phyloP scores from a whole-genome alignment of 2,888 invertebrate species.

The Eurytoma californica region DNA sequence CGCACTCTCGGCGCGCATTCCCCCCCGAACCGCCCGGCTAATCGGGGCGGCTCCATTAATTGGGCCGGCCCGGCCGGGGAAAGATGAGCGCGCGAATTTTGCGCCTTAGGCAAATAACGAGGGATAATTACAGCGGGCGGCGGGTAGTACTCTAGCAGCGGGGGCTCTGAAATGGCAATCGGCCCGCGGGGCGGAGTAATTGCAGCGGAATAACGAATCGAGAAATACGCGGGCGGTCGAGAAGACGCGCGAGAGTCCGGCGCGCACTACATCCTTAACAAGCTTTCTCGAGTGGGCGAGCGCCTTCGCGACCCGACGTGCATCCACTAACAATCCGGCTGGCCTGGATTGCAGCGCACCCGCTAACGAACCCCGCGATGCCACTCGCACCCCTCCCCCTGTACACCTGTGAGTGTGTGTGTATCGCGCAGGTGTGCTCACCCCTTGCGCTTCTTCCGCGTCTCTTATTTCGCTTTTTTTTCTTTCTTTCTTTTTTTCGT shows the following conservation, averaged over 20 bases:
- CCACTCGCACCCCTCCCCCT: neutral
- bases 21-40: no score
- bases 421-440: neutral
- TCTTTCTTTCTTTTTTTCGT: no score
- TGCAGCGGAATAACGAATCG: constrained; percentile 41
- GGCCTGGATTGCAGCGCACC: constrained; percentile 62
- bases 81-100: no score
- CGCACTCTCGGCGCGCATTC: no score
- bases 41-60: no score
- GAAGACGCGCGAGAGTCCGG: neutral
- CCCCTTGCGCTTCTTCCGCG: neutral
- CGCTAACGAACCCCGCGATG: constrained; percentile 66
- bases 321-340: constrained; percentile 56
- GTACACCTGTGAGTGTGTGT: no score
- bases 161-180: neutral
- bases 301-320: constrained; percentile 49
- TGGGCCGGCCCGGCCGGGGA: no score
- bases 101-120: no score
- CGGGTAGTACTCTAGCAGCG: no score
- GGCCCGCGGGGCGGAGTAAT: constrained; percentile 17
- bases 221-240: constrained; percentile 8
- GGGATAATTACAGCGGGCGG: no score
- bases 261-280: constrained; percentile 64
- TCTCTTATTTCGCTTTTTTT: neutral
- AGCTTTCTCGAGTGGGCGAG: constrained; percentile 63